A percentile compares a stretch with the other conserved stretches of the same genome.
These are phyloP conservation scores for Dexiosoma caninum DNA, from an alignment of 2,888 invertebrate genomes.

Conservation along the genomic window DNA sequence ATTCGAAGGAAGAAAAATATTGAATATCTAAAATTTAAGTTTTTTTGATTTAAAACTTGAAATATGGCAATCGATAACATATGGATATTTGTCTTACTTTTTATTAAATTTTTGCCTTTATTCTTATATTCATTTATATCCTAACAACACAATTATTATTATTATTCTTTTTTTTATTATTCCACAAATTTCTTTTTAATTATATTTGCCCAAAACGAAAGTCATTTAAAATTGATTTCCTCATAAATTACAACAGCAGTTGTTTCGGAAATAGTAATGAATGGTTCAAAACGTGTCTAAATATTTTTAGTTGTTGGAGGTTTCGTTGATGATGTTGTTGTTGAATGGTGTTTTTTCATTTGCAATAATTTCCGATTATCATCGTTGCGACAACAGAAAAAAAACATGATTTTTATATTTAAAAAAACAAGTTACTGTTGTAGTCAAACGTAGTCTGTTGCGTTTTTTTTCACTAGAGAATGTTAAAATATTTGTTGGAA, in stretches of 20 bases:
- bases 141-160: not conserved
- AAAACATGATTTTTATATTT: not conserved
- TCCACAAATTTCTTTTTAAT: constrained; percentile 11
- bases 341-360: constrained; percentile 2
- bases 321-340: not conserved
- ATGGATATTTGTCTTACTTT: too few species aligned
- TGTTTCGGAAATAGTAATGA: not conserved
- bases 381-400: constrained; percentile 30
- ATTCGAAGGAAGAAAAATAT: too few species aligned
- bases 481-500: not conserved
- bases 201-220: constrained; percentile 21
- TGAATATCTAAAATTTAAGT: too few species aligned
- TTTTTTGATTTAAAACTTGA: too few species aligned
- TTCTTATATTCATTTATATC: too few species aligned
- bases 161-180: not conserved
- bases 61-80: too few species aligned
- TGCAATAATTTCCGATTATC: constrained; percentile 57
- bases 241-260: constrained; percentile 11
- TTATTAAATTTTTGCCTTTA: too few species aligned
- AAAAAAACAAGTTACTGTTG: not conserved
- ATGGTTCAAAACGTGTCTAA: constrained; percentile 4
- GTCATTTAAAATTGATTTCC: constrained; percentile 49
- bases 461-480: not conserved
- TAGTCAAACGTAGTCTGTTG: constrained; percentile 1
- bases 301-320: not conserved